These are phyloP conservation scores for Catalaphyllia jardinei DNA, from an alignment of 64 coral and sea anemone genomes.

Conservation along the genomic window DNA sequence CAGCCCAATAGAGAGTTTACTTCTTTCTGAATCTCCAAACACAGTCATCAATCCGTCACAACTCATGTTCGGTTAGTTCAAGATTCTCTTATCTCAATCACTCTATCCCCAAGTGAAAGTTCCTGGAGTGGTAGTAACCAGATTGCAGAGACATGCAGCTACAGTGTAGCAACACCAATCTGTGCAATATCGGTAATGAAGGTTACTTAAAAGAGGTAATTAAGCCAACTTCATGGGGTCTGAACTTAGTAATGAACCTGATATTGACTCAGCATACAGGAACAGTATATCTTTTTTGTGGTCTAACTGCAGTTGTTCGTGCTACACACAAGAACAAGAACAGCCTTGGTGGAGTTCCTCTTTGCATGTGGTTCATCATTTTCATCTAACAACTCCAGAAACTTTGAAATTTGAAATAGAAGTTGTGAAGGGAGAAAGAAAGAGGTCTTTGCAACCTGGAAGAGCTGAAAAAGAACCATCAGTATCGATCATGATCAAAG, in stretches of 20 bases:
- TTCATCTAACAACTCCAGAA: constrained; percentile 35
- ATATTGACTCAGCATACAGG: not conserved
- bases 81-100: no score
- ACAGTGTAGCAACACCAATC: not conserved
- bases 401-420: constrained; percentile 25
- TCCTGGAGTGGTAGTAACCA: no score
- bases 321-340: constrained; percentile 47
- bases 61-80: no score
- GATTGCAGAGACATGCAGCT: no score
- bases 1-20: no score
- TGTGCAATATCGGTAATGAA: not conserved
- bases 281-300: not conserved
- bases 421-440: not conserved
- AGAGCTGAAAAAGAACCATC: constrained; percentile 7
- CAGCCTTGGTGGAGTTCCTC: constrained; percentile 13
- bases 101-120: no score
- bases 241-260: not conserved
- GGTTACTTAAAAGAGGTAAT: not conserved
- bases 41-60: no score
- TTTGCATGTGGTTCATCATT: constrained; percentile 70
- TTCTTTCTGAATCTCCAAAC: no score
- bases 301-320: constrained; percentile 39
- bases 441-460: not conserved
- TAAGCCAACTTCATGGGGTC: not conserved
- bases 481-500: not conserved